Base-by-base conservation (phyloP, 1,140 invertebrate species). In the Atopsyche davidsoni region DNA sequence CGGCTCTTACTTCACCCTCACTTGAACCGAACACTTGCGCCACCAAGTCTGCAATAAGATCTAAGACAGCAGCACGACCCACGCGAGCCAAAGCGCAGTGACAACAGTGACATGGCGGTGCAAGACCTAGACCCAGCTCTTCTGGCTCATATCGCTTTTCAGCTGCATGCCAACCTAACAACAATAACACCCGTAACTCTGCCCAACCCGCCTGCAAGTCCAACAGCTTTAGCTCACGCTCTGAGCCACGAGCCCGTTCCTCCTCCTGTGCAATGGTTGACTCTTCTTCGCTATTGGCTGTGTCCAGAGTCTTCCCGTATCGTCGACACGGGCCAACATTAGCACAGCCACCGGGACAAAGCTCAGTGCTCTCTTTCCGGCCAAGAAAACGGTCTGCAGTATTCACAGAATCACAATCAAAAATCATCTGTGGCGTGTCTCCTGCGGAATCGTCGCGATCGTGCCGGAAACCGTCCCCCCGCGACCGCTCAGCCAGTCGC, bases 401-500 rank as follows among this genome's bases (percentile, higher is more conserved):
- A 41, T 56, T 56, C 23, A 56, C 16, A 7, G 49, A 44, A 46
- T 56, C 54, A 35, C 54, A 56, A 28, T 56, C 54, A 34, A 51
- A 52, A n/a, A 56, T 36, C 18, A 39, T 36, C 51, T 56, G 54
- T 19, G 54, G 49, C 17, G 16, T 34, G 13, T 47, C 46, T 13
- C 25, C n/a, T n/a, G n/a, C n/a, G n/a, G n/a, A n/a, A n/a, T n/a
- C n/a, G n/a, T n/a, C n/a, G n/a, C n/a, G n/a, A n/a, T n/a, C n/a
- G n/a, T n/a, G n/a, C n/a, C n/a, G n/a, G n/a, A n/a, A n/a, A n/a
- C n/a, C n/a, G n/a, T n/a, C n/a, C n/a, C n/a, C n/a, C n/a, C n/a
- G n/a, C n/a, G n/a, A n/a, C n/a, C n/a, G n/a, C n/a, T n/a, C n/a
- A n/a, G n/a, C n/a, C n/a, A n/a, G n/a, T n/a, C n/a, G n/a, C n/a